Percentiles rank a stretch among this genome's conserved stretches.
Evolutionary conservation across 2,888 invertebrate species (phyloP).

Genomic region (Chrysina gloriosa): DNA sequence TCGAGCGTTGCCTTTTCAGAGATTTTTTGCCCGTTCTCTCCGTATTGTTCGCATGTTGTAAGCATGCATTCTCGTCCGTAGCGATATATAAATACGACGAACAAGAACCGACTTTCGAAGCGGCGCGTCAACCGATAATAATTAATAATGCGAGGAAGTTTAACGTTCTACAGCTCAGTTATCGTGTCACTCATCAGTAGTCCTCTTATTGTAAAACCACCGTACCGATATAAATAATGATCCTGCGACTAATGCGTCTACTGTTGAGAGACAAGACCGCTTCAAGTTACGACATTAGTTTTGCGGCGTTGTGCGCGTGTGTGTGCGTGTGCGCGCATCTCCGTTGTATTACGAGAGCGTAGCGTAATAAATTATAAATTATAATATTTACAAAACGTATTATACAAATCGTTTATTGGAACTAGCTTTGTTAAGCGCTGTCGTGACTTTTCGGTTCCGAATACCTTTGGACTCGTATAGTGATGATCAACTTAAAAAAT

Average conservation of each 20-base stretch:
- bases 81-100: slow-evolving; percentile 1
- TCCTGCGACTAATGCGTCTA: slow-evolving; percentile 54
- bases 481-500: no score
- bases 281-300: slow-evolving; percentile 54
- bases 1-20: no score
- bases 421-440: no score
- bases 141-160: slow-evolving; percentile 57
- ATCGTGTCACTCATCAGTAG: slow-evolving; percentile 57
- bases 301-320: slow-evolving; percentile 41
- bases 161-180: slow-evolving; percentile 56
- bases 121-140: slow-evolving; percentile 48
- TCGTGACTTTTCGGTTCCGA: no score
- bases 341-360: neutral
- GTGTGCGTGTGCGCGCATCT: slow-evolving; percentile 33
- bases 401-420: no score
- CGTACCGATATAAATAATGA: slow-evolving; percentile 55
- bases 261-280: slow-evolving; percentile 58
- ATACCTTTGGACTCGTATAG: no score
- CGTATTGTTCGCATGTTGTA: no score
- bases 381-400: slow-evolving; percentile 54
- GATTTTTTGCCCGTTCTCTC: no score
- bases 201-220: slow-evolving; percentile 49
- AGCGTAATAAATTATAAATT: slow-evolving; percentile 59
- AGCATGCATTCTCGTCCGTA: no score
- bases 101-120: slow-evolving; percentile 35